Base-by-base conservation (phyloP, 2,797 vertebrate genomes). In the Clamator glandarius region DNA sequence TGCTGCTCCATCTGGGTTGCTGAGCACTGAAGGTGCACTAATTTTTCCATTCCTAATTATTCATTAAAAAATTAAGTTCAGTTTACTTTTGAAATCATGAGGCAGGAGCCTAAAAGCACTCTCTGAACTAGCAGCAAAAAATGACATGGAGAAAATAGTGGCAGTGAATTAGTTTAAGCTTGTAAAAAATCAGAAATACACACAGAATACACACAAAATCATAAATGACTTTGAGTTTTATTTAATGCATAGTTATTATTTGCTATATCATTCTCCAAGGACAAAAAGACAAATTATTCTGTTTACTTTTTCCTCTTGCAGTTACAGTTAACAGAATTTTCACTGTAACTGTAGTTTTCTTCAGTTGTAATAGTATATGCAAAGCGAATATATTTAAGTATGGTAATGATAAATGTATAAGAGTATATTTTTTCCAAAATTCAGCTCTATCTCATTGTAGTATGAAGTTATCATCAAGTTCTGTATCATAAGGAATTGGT, bases 1-100 rank as follows among this genome's bases (percentile, higher is more conserved):
- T 35, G 48, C 83, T 88, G 88, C 74, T 95, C 83, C 74, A 52
- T 89, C 73, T 88, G 85, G 83, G 33, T 85, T 88, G 73, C 80
- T 63, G 76, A 90, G 20, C 59, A n/a, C 31, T 33, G 28, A 41
- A 12, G 20, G 44, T 29, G 44, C 41, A n/a, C 63, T 84, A 36
- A 26, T 28, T 29, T 80, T 77, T 81, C 23, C 8, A 5, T 68
- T 75, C 29, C 26, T 81, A 72, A 64, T 64, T 86, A 50, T 75
- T 90, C 29, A 41, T 68, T 74, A 84, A 86, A 85, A 81, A 74
- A 54, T 67, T 85, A 64, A 64, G 10, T 4, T 50, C 28, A 61
- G 50, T 57, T 61, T 83, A 46, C 14, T 83, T 74, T 44, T 39
- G 15, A 85, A 70, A 4, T 44, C 3, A 5, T 54, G 44, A 76